A percentile compares a stretch with the other conserved stretches of the same genome.
These are phyloP conservation scores for Enteromius treurensis DNA, from an alignment of 2,797 vertebrate species.

Conservation along the genomic window DNA sequence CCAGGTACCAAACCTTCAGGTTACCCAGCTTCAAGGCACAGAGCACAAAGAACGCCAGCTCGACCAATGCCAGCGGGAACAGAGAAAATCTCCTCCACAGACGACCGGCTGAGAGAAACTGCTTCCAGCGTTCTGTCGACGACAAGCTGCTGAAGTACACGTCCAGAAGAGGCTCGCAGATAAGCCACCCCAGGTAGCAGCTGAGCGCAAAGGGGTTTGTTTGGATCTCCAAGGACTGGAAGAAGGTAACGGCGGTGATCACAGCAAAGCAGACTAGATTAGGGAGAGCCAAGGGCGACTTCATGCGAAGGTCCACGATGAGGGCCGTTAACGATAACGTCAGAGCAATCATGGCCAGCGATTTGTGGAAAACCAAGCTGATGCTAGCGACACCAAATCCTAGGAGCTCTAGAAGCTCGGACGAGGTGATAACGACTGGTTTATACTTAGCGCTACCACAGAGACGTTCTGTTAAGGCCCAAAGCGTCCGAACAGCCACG, in stretches of 20 bases:
- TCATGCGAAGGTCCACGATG: constrained; percentile 94
- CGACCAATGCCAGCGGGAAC: constrained; percentile 82
- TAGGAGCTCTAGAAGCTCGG: constrained; percentile 91
- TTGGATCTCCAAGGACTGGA: constrained; percentile 82
- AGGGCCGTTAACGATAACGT: constrained; percentile 86
- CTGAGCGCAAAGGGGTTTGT: constrained; percentile 90
- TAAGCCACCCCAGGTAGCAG: constrained; percentile 90
- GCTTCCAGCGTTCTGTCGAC: constrained; percentile 91
- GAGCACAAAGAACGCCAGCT: constrained; percentile 82
- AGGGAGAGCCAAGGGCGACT: constrained; percentile 90
- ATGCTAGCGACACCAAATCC: constrained; percentile 95
- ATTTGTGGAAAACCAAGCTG: constrained; percentile 85
- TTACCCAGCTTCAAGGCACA: constrained; percentile 84
- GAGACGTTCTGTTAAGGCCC: constrained; percentile 88
- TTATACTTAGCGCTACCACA: constrained; percentile 84
- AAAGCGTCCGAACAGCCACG: constrained; percentile 83
- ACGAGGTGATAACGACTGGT: constrained; percentile 84
- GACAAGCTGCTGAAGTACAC: constrained; percentile 94
- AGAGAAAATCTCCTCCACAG: constrained; percentile 89
- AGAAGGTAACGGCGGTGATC: constrained; percentile 86
- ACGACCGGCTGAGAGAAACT: constrained; percentile 86
- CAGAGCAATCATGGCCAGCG: constrained; percentile 85
- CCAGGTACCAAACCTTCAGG: constrained; percentile 93
- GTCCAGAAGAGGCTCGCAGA: constrained; percentile 92
- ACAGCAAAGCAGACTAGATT: constrained; percentile 87